Percentiles rank a stretch among this genome's conserved stretches.
phyloP scores from a whole-genome alignment of 1,140 invertebrate species.

The Aphelenchoides avenae region DNA sequence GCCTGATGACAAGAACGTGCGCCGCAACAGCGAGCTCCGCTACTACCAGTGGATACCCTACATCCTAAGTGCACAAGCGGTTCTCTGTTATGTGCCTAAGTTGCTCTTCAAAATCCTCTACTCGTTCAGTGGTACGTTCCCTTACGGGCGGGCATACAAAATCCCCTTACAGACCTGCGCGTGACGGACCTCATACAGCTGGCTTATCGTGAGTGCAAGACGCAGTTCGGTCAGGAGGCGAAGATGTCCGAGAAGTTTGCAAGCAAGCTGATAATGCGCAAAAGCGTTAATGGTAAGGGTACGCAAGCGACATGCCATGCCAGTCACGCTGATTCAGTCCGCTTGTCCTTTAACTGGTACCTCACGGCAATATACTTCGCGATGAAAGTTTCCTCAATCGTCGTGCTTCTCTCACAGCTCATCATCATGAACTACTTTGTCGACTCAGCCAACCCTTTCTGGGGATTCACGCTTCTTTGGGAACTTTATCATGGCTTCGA shows the following conservation, averaged over 20 bases:
- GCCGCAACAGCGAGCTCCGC: constrained; percentile 30
- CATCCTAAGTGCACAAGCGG: constrained; percentile 29
- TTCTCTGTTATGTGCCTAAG: constrained; percentile 44
- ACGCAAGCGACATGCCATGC: not conserved
- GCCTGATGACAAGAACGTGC: constrained; percentile 20
- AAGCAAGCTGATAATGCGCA: constrained; percentile 14
- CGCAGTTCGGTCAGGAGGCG: constrained; percentile 13
- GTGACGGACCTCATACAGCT: constrained; percentile 43
- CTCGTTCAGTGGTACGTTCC: constrained; percentile 36
- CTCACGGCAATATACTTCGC: constrained; percentile 41
- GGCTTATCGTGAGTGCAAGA: constrained; percentile 40
- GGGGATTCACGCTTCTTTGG: constrained; percentile 33
- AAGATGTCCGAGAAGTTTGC: constrained; percentile 39
- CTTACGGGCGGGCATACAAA: constrained; percentile 4
- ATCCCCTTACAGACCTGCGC: constrained; percentile 33
- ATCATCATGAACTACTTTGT: constrained; percentile 44
- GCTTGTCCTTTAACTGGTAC: constrained; percentile 35
- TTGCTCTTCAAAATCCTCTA: constrained; percentile 45
- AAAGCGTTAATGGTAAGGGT: constrained; percentile 31
- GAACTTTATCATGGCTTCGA: constrained; percentile 29
- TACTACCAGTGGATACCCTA: constrained; percentile 51
- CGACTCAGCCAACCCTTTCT: constrained; percentile 19
- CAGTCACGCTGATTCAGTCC: constrained; percentile 16
- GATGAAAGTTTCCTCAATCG: constrained; percentile 33
- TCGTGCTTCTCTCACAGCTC: constrained; percentile 27